Base-by-base conservation (phyloP, 2,797 vertebrate species). In the Margarornis squamiger region DNA sequence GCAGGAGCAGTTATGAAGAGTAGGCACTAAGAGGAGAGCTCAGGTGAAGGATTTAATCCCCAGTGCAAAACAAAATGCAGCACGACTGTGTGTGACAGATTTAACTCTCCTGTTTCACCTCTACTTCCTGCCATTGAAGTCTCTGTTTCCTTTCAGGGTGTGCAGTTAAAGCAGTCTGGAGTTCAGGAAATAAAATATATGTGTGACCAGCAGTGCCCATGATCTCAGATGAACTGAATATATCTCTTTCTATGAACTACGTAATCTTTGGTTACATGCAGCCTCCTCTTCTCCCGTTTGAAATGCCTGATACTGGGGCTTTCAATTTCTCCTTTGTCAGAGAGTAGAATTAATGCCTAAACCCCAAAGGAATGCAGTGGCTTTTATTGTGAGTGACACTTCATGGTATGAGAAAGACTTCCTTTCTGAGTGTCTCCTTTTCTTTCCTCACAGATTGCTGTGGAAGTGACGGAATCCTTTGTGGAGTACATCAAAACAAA, bases 401-500 rank as follows among this genome's bases (percentile, higher is more conserved):
- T 36, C 70, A 39, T 30, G 2, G 0, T 48, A 13, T 32, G 52
- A 78, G 86, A 76, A 82, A 41, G 38, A 17, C 36, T 79, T 77
- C 13, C 8, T 55, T 55, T 73, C 24, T 45, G 8, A 58, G 17
- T 43, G 23, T 54, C 61, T 82, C 12, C 19, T 52, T 75, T 82
- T 75, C 15, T 49, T 74, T 62, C 76, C 46, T 68, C 32, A 29
- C 91, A 99, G 99, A 98, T 99, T 96, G 99, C 99, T 8, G 99
- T 99, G 70, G 99, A 99, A 97, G 99, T 99, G 94, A 99, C 99
- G 0, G 99, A 99, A 95, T 99, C 99, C 1, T 99, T 99, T 95
- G 99, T 99, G 72, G 99, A 99, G 72, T 99, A 99, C 90, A 99
- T 99, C 96, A 99, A 99, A 98, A 98, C 97, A 79, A 99, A 99